Evolutionary conservation across 1,140 invertebrate genomes (phyloP).

Genomic region (Dysdera silvatica): DNA sequence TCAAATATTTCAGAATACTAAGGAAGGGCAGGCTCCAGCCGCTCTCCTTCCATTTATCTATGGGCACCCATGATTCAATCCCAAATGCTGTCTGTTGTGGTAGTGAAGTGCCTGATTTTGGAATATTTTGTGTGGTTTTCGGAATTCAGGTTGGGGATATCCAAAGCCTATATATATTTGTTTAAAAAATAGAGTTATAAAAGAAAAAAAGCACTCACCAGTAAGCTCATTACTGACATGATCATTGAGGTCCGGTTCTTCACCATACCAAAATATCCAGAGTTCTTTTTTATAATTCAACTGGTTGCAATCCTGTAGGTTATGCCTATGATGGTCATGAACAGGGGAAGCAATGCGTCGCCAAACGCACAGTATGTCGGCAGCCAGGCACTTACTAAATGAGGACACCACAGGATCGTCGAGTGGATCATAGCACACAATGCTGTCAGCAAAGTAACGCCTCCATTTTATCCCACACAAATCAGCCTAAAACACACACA

Average conservation of each 20-base stretch:
- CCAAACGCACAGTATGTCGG: conserved; percentile 94
- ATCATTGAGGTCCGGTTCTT: conserved; percentile 68
- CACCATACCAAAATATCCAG: conserved; percentile 99
- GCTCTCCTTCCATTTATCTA: too few relatives aligned
- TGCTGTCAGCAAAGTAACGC: conserved; percentile 75
- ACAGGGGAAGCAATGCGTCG: conserved; percentile 52
- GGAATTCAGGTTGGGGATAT: not conserved
- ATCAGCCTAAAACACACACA: conserved; percentile 69
- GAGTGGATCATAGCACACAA: conserved; percentile 59
- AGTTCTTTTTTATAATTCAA: conserved; percentile 64
- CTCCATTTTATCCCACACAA: conserved; percentile 98
- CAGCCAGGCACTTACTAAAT: conserved; percentile 84
- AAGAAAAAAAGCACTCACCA: conserved; percentile 44
- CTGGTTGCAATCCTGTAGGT: conserved; percentile 37
- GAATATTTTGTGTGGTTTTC: not conserved
- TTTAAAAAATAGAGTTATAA: not conserved
- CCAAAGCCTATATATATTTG: too few relatives aligned
- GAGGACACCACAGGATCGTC: conserved; percentile 88
- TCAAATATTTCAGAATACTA: too few relatives aligned
- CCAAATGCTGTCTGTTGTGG: too few relatives aligned
- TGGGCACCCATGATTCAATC: too few relatives aligned
- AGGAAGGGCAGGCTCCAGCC: too few relatives aligned
- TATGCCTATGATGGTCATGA: conserved; percentile 33
- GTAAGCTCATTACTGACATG: conserved; percentile 53
- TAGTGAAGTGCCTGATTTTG: too few relatives aligned